A percentile compares a stretch with the other conserved stretches of the same genome.
Evolutionary conservation across 2,888 invertebrate species (phyloP).

Genomic region (Corythucha ciliata): DNA sequence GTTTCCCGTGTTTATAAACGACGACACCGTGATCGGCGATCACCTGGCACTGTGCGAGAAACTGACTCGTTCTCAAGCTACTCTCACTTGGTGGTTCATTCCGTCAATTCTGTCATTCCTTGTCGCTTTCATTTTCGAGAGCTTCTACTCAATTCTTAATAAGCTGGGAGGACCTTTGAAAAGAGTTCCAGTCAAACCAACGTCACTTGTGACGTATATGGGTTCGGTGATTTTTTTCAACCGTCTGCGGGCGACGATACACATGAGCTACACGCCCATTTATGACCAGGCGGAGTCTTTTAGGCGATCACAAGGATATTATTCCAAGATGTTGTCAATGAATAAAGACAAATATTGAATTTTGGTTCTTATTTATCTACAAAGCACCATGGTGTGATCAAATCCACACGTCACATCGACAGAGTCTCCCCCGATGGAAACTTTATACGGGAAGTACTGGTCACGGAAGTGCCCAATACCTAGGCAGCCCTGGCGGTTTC

Average conservation of each 20-base stretch:
- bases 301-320: neutral
- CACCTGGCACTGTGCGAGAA: constrained; percentile 46
- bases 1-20: constrained; percentile 52
- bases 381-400: constrained; percentile 73
- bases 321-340: neutral
- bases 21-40: constrained; percentile 52
- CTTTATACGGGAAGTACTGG: constrained; percentile 82
- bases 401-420: constrained; percentile 68
- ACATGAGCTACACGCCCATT: constrained; percentile 45
- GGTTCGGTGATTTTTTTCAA: constrained; percentile 51
- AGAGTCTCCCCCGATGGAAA: constrained; percentile 66
- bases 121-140: constrained; percentile 41
- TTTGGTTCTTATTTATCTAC: too few species aligned
- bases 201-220: constrained; percentile 45
- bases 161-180: too few species aligned
- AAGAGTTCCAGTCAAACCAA: constrained; percentile 41
- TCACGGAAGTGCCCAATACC: constrained; percentile 72
- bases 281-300: constrained; percentile 42
- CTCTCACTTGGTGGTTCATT: constrained; percentile 42
- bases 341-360: too few species aligned
- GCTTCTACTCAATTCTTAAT: constrained; percentile 18
- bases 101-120: constrained; percentile 45
- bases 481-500: constrained; percentile 71
- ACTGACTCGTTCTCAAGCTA: constrained; percentile 41
- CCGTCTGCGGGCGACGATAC: constrained; percentile 48